Evolutionary conservation across 2,113 vertebrate species (phyloP).

Genomic region (Indri indri): DNA sequence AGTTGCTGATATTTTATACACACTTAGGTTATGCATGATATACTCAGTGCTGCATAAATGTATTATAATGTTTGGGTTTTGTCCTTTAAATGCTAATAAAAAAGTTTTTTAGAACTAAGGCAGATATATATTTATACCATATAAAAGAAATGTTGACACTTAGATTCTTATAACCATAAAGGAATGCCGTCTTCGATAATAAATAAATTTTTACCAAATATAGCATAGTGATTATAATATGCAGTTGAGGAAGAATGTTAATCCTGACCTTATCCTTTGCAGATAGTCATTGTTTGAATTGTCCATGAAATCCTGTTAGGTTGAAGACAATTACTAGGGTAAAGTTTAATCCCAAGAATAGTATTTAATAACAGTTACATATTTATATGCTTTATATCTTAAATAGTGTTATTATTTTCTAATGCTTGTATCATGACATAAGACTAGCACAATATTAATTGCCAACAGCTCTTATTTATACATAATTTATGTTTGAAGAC

Average conservation of each 20-base stretch:
- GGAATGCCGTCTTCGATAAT: neutral
- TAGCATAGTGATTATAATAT: neutral
- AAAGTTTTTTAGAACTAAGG: constrained; percentile 1
- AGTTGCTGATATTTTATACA: neutral
- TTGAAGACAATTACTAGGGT: neutral
- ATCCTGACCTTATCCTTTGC: neutral
- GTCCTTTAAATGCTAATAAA: neutral
- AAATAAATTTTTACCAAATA: neutral
- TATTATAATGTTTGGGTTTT: neutral
- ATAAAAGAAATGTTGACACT: neutral
- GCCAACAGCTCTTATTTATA: neutral
- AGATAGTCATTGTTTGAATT: neutral
- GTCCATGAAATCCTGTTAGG: neutral
- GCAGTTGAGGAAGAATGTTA: neutral
- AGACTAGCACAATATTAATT: neutral
- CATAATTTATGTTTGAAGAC: neutral
- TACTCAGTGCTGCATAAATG: neutral
- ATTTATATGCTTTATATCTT: neutral
- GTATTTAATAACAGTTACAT: neutral
- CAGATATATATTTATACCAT: neutral
- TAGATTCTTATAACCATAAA: neutral
- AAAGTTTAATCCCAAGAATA: neutral
- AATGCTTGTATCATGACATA: neutral
- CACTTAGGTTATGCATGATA: neutral
- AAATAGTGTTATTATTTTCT: neutral